phyloP scores from a whole-genome alignment of 1,140 invertebrate genomes.

The Drosophila jambulina region DNA sequence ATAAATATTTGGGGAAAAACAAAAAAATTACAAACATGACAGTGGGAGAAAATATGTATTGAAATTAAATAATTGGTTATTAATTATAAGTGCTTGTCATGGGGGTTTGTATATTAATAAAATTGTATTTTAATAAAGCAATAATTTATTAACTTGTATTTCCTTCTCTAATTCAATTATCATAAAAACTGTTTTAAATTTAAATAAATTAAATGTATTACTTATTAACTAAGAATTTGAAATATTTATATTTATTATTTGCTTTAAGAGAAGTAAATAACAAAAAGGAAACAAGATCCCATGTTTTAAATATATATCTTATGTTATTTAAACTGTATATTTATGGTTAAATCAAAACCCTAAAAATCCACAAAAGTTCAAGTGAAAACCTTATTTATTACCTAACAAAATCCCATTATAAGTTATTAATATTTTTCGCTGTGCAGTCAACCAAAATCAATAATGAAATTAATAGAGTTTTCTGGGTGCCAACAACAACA shows the following conservation, averaged over 20 bases:
- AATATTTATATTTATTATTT: background rate
- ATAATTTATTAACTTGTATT: background rate
- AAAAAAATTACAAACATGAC: slow-evolving; percentile 11
- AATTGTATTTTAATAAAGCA: background rate
- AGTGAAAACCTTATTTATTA: background rate
- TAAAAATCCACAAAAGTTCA: background rate
- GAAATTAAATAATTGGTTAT: slow-evolving; percentile 11
- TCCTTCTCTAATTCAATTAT: background rate
- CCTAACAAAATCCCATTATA: background rate
- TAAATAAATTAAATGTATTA: background rate
- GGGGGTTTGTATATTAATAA: too few relatives aligned
- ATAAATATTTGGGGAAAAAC: slow-evolving; percentile 16
- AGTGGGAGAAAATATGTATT: slow-evolving; percentile 13
- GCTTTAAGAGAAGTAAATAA: background rate
- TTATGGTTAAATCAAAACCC: accelerated
- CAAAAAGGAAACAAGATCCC: too few relatives aligned
- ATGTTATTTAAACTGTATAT: too few relatives aligned
- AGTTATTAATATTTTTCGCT: background rate
- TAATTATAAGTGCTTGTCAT: background rate
- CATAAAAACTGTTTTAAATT: background rate
- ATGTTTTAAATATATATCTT: too few relatives aligned
- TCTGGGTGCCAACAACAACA: slow-evolving; percentile 25
- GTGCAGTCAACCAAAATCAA: slow-evolving; percentile 21
- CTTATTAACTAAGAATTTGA: too few relatives aligned
- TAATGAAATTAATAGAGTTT: slow-evolving; percentile 62